Evolutionary conservation across 2,888 invertebrate species (phyloP).

Genomic region (Leucophenga maculata): DNA sequence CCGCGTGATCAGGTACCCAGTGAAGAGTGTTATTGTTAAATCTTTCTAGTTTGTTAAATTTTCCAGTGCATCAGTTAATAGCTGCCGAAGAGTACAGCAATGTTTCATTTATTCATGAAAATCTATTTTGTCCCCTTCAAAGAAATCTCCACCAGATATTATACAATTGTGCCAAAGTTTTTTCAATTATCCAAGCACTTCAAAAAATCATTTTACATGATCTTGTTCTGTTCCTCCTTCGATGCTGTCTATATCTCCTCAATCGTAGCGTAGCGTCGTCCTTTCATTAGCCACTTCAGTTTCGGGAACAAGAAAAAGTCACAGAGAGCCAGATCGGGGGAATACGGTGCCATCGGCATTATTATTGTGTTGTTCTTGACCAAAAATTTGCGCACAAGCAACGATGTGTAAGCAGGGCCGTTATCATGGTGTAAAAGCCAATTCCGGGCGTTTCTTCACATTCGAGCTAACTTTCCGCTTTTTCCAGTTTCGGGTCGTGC

Average conservation of each 20-base stretch:
- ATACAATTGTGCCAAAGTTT: not conserved
- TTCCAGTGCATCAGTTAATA: too few species aligned
- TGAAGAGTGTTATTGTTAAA: too few species aligned
- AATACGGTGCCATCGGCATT: not conserved
- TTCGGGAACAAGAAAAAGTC: constrained; percentile 16
- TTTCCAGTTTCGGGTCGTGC: too few species aligned
- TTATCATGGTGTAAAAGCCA: too few species aligned
- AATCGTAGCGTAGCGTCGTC: not conserved
- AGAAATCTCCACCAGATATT: too few species aligned
- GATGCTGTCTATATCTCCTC: constrained; percentile 9
- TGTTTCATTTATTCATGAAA: too few species aligned
- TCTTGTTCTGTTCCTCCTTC: not conserved
- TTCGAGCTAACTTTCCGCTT: too few species aligned
- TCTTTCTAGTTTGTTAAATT: too few species aligned
- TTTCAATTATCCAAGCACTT: not conserved
- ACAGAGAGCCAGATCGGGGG: not conserved
- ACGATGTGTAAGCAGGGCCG: not conserved
- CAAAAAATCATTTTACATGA: not conserved
- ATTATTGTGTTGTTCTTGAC: not conserved
- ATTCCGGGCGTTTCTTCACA: too few species aligned
- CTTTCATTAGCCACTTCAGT: not conserved
- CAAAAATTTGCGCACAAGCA: not conserved
- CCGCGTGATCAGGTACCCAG: too few species aligned
- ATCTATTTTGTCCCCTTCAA: not conserved
- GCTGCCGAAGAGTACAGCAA: too few species aligned